These are phyloP conservation scores for Thunnus maccoyii DNA, from an alignment of 2,113 vertebrate genomes.

Conservation along the genomic window DNA sequence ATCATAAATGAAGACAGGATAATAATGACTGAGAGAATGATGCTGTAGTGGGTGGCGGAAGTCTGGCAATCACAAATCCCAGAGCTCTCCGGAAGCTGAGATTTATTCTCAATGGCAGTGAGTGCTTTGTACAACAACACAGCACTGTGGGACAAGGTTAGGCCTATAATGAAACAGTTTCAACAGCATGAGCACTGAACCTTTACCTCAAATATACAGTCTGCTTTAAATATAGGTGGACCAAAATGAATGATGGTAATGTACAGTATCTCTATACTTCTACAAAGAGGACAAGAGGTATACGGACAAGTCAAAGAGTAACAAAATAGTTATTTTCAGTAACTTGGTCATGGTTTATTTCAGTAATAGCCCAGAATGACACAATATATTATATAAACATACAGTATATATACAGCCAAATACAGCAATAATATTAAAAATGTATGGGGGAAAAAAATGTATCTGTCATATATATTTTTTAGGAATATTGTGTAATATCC, in stretches of 20 bases:
- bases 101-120: slow-evolving; percentile 23
- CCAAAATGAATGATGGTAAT: slow-evolving; percentile 29
- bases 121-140: slow-evolving; percentile 26
- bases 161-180: slow-evolving; percentile 16
- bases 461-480: background rate
- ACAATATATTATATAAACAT: background rate
- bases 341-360: background rate
- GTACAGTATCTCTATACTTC: slow-evolving; percentile 10
- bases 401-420: background rate
- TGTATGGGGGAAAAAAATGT: background rate
- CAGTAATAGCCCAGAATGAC: background rate
- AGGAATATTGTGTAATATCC: background rate
- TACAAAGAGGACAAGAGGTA: slow-evolving; percentile 15
- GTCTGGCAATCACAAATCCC: background rate
- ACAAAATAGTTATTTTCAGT: no score
- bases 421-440: slow-evolving; percentile 4
- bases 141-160: background rate
- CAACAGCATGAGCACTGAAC: slow-evolving; percentile 34
- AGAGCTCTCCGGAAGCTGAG: slow-evolving; percentile 1
- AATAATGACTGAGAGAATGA: background rate
- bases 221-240: slow-evolving; percentile 52
- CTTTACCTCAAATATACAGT: slow-evolving; percentile 59
- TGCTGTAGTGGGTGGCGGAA: slow-evolving; percentile 1
- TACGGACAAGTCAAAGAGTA: background rate
- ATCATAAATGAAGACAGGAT: background rate